A percentile compares a stretch with the other conserved stretches of the same genome.
Evolutionary conservation across 2,888 invertebrate species (phyloP).

Genomic region (Macrophya alboannulata): DNA sequence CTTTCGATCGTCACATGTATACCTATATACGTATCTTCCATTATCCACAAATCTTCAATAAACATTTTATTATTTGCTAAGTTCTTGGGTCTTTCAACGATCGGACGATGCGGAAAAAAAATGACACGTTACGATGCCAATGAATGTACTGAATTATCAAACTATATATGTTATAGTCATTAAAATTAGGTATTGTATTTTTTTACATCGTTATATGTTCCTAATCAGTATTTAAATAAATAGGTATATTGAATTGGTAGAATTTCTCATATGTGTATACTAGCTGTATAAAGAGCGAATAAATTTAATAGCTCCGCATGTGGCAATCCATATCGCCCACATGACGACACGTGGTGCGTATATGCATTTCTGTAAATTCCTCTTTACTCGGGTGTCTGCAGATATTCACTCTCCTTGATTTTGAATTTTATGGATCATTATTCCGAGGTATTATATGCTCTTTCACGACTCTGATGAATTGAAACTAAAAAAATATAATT

Average conservation of each 20-base stretch:
- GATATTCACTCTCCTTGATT: background rate
- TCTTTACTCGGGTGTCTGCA: background rate
- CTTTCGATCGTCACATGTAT: background rate
- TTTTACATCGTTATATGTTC: background rate
- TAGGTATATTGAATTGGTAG: no score
- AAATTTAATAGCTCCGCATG: conserved; percentile 24
- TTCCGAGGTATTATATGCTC: background rate
- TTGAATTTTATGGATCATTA: background rate
- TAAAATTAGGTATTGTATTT: background rate
- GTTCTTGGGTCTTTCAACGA: background rate
- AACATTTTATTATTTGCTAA: background rate
- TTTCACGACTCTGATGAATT: background rate
- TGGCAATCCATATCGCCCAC: conserved; percentile 20
- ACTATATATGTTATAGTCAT: background rate
- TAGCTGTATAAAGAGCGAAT: background rate
- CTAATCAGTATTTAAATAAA: background rate
- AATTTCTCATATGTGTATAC: background rate
- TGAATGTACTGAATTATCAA: background rate
- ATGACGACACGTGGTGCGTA: conserved; percentile 25
- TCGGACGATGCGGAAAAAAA: background rate
- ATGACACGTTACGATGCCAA: background rate
- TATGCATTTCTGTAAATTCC: conserved; percentile 18
- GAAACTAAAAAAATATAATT: background rate
- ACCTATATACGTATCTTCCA: background rate
- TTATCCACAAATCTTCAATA: background rate